Percentiles rank a stretch among this genome's conserved stretches.
These are phyloP conservation scores for Heliconius hortense DNA, from an alignment of 2,888 invertebrate genomes.

Conservation along the genomic window DNA sequence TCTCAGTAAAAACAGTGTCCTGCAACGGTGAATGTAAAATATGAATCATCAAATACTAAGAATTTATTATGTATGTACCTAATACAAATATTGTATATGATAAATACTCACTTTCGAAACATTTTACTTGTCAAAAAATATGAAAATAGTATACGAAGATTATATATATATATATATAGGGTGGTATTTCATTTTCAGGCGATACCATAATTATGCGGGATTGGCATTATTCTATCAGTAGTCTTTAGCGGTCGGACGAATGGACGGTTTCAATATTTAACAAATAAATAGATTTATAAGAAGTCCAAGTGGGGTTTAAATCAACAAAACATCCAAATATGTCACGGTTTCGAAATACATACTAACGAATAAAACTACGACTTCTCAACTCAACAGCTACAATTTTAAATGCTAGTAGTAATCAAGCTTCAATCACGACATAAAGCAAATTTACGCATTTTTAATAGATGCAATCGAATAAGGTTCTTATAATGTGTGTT, in stretches of 20 bases:
- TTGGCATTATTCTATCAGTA: too few species aligned
- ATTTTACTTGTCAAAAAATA: background rate
- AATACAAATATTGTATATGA: slow-evolving; percentile 42
- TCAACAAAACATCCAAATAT: background rate
- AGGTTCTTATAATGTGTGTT: slow-evolving; percentile 33
- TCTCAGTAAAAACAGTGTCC: slow-evolving; percentile 56
- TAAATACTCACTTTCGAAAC: background rate
- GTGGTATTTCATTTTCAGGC: too few species aligned
- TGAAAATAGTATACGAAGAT: background rate
- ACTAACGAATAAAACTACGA: slow-evolving; percentile 53
- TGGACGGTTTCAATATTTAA: background rate
- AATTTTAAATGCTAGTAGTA: slow-evolving; percentile 47
- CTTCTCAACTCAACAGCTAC: slow-evolving; percentile 60
- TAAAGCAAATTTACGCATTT: slow-evolving; percentile 43
- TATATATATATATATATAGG: too few species aligned
- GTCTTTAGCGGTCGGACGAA: background rate
- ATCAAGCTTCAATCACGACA: slow-evolving; percentile 65
- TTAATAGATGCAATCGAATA: slow-evolving; percentile 36
- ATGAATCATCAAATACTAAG: slow-evolving; percentile 65
- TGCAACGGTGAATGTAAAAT: slow-evolving; percentile 54
- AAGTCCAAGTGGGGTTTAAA: background rate
- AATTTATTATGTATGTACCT: slow-evolving; percentile 43
- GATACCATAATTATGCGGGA: too few species aligned
- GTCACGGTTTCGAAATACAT: background rate
- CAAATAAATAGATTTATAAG: background rate